A percentile compares a stretch with the other conserved stretches of the same genome.
Conservation (phyloP, 64 coral and sea anemone species). For the Actinia tenebrosa region DNA sequence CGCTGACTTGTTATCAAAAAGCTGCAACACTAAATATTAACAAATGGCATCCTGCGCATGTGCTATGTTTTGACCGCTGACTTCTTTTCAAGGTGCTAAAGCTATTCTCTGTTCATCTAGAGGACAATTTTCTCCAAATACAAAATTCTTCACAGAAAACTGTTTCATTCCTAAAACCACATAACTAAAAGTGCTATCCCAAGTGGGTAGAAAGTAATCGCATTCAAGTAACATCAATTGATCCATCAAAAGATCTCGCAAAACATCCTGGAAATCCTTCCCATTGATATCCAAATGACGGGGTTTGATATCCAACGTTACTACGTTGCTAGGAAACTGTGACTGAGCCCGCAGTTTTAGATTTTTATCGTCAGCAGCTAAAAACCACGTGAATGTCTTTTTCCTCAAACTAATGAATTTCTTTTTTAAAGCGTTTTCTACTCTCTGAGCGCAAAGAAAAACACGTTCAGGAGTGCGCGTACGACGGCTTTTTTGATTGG, state of each 20-base stretch:
- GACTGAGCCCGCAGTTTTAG: conserved; percentile 19
- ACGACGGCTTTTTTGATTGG: not conserved
- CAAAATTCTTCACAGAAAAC: not conserved
- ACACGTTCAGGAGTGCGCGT: conserved; percentile 3
- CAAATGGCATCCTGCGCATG: not conserved
- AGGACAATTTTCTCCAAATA: conserved; percentile 35
- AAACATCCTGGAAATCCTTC: conserved; percentile 1
- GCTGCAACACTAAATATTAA: not conserved
- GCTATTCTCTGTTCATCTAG: not conserved
- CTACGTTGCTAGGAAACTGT: conserved; percentile 22
- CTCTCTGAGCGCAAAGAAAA: conserved; percentile 31
- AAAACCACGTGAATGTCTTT: conserved; percentile 31
- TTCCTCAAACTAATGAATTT: not conserved
- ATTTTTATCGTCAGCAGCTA: conserved; percentile 31
- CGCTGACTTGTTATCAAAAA: too few species aligned
- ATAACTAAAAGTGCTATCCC: conserved; percentile 37
- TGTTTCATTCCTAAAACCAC: conserved; percentile 30
- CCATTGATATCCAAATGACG: conserved; percentile 30
- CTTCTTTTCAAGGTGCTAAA: not conserved
- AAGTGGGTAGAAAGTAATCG: conserved; percentile 35
- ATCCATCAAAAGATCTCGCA: conserved; percentile 30
- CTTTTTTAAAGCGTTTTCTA: conserved; percentile 13
- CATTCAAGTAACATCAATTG: conserved; percentile 38
- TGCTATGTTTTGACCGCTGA: not conserved
- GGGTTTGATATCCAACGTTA: conserved; percentile 16